Base-by-base conservation (phyloP, 2,888 invertebrate genomes). In the Cheilosia variabilis region DNA sequence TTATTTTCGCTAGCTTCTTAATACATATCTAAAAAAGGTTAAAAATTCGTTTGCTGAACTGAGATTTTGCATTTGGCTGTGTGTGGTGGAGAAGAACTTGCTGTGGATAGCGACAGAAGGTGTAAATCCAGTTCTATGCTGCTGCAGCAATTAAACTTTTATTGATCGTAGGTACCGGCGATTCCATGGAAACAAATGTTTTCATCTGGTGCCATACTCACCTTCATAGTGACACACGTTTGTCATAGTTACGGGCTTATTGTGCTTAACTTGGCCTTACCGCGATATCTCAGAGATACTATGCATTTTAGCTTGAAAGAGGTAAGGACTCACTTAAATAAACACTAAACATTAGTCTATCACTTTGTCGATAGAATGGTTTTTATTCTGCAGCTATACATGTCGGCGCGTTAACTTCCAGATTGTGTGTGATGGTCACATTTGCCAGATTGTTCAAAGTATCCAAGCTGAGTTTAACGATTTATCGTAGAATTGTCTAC, bases 141-240 rank as follows among this genome's bases (percentile, higher is more conserved):
- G 7, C 58, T 19, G 0, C 27, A 17, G 15, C 52, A 4, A 55
- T 7, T 10, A 1, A 27, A 17, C 60, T 13, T 34, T 47, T 71
- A 19, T 55, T 17, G 55, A 60, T 10, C 86, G 19, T 86, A 92
- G 91, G 89, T 89, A 45, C 71, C 89, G 2, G 83, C 84, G 31
- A 90, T 93, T 24, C 93, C 93, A 2, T 94, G 94, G 93, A 88
- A 87, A 24, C 89, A 90, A 15, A 91, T 94, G 65, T 63, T 93
- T 0, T 91, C 90, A 15, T 94, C 94, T 0, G 83, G 89, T 2
- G 92, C 93, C 0, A 92, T 93, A 1, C 90, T 92, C 65, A 93
- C 93, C 2, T 93, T 93, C 76, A 89, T 93, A 41, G 89, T 93
- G 4, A 92, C 93, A 6, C 93, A 94, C 87, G 90, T 93, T 72